Percentiles rank a stretch among this genome's conserved stretches.
phyloP scores from a whole-genome alignment of 2,797 vertebrate species.

The Limosa lapponica region DNA sequence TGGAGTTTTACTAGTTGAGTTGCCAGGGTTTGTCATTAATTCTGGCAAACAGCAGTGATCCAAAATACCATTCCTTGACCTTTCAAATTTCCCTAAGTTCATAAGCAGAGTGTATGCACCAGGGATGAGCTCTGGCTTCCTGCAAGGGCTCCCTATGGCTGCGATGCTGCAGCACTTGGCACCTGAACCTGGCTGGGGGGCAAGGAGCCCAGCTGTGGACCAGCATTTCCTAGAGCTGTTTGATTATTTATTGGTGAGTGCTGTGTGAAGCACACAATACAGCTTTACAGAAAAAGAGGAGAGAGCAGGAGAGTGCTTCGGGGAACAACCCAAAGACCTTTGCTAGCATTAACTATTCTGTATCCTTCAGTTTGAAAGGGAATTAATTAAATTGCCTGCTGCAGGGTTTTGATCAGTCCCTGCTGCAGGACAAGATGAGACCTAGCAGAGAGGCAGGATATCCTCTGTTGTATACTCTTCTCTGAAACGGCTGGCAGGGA shows the following conservation, averaged over 20 bases:
- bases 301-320: not conserved
- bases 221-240: not conserved
- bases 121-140: not conserved
- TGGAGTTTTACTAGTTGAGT: not conserved
- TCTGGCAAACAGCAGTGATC: not conserved
- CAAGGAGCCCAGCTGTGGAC: not conserved
- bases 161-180: not conserved
- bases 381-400: conserved; percentile 6
- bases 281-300: not conserved
- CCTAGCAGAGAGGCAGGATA: not conserved
- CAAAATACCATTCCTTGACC: not conserved
- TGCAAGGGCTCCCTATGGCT: not conserved
- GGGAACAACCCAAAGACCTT: not conserved
- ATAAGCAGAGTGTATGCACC: not conserved
- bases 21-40: not conserved
- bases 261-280: not conserved
- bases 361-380: conserved; percentile 12
- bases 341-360: conserved; percentile 21
- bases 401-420: conserved; percentile 1
- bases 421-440: not conserved
- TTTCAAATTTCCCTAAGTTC: not conserved
- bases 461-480: not conserved
- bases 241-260: conserved; percentile 6
- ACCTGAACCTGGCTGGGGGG: not conserved
- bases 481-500: not conserved